Evolutionary conservation across 2,113 vertebrate species (phyloP).

Genomic region (Atrichornis clamosus): DNA sequence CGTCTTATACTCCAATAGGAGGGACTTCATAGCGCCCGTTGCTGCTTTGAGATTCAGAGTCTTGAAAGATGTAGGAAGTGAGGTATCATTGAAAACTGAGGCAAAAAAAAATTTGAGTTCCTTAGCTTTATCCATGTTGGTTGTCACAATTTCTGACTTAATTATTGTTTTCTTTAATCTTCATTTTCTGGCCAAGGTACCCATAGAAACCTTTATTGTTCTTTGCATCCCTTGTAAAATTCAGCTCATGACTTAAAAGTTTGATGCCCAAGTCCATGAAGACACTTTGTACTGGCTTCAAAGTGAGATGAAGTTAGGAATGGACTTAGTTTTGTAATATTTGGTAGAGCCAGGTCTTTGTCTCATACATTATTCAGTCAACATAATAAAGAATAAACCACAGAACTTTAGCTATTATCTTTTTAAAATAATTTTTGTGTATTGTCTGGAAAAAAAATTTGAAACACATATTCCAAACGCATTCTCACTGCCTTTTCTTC

Average conservation of each 20-base stretch:
- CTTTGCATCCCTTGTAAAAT: background rate
- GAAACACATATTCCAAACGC: background rate
- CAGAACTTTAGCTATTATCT: constrained; percentile 8
- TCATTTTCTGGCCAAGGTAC: background rate
- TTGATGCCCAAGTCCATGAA: background rate
- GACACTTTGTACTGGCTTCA: background rate
- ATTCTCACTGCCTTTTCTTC: background rate
- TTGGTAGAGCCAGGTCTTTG: background rate
- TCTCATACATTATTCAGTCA: constrained; percentile 33
- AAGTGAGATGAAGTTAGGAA: background rate
- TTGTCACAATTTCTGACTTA: background rate
- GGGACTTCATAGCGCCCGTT: background rate
- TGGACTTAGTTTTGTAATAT: background rate
- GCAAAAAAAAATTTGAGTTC: background rate
- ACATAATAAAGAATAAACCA: constrained; percentile 25
- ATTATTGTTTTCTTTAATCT: background rate
- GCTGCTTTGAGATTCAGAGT: background rate
- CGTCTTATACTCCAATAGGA: background rate
- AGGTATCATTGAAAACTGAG: background rate
- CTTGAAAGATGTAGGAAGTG: background rate
- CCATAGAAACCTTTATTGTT: background rate
- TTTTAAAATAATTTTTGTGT: background rate
- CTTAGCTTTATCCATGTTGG: background rate
- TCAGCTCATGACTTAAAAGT: background rate
- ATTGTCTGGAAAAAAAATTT: background rate